Evolutionary conservation across 1,140 invertebrate genomes (phyloP), one percentile per base, ranked within the genome.

Genomic region (Stegodyphus mimosarum): DNA sequence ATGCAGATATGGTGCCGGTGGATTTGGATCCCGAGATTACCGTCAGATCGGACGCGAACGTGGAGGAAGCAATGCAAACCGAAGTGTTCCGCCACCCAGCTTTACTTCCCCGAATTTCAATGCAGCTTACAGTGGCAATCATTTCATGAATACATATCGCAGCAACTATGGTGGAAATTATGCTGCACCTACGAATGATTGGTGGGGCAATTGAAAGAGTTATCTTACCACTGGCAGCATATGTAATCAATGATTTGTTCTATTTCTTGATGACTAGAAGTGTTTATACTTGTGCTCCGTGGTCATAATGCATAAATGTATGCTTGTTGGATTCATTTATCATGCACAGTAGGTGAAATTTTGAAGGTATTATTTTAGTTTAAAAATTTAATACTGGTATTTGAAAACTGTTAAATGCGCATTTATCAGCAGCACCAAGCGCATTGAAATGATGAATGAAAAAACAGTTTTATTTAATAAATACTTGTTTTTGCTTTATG

Each of bases 1-100:
- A 81, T 87, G 51, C 72, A 89, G 89, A 75, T 90, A 89, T 86
- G 88, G 88, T 64, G 78, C 87, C 76, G 89, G 90, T 81, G 95
- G 94, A 49, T 97, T 98, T 91, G 95, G 95, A 66, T 94, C 95
- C 9, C 92, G 96, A 86, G 96, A 98, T 94, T 98, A 96, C 91
- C 95, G 96, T 90, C 91, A 92, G 81, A 95, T 96, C 87, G 87
- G 89, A 33, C 80, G 80, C 77, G 87, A 87, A 51, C 83, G 83
- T 50, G 75, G 75, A 18, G 77, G 75, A 73, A 53, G 70, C 33
- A 75, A 78, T 76, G 80, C 60, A 11, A 74, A 51, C 51, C 83
- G 78, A 7, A 80, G 49, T 13, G 63, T 78, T 11, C 73, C 66
- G n/a, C 52, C 69, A 33, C 53, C 79, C 11, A 78, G 33, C n/a